These are phyloP conservation scores for Meiosimyza platycephala DNA, from an alignment of 2,888 invertebrate genomes.

Conservation along the genomic window DNA sequence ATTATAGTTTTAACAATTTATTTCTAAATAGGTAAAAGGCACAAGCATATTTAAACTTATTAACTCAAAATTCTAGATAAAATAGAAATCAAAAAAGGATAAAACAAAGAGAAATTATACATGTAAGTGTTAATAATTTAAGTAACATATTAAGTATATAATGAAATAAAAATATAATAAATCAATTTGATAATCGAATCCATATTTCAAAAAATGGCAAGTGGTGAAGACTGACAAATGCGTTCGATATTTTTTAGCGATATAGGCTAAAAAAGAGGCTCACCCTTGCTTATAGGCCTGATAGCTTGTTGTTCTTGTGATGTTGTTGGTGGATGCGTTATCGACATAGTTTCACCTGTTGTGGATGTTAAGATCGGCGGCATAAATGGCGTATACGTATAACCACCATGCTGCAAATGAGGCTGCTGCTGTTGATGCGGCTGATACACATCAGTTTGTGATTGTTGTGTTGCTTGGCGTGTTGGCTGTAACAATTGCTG, in stretches of 20 bases:
- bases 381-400: constrained; percentile 40
- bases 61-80: constrained; percentile 1
- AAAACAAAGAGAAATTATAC: neutral
- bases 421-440: constrained; percentile 47
- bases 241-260: constrained; percentile 48
- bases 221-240: constrained; percentile 35
- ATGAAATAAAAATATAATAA: neutral
- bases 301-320: constrained; percentile 49
- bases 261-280: constrained; percentile 56
- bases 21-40: constrained; percentile 1
- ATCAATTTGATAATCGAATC: constrained; percentile 39
- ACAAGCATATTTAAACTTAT: constrained; percentile 13
- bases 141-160: no score
- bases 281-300: constrained; percentile 60
- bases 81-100: neutral
- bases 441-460: constrained; percentile 32
- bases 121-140: no score
- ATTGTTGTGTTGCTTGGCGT: constrained; percentile 3
- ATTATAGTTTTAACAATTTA: neutral
- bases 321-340: constrained; percentile 34
- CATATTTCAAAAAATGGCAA: constrained; percentile 27
- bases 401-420: constrained; percentile 43
- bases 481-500: constrained; percentile 35
- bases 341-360: constrained; percentile 36
- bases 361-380: constrained; percentile 45